These are phyloP conservation scores for Nineta flava DNA, from an alignment of 2,888 invertebrate species.

Conservation along the genomic window DNA sequence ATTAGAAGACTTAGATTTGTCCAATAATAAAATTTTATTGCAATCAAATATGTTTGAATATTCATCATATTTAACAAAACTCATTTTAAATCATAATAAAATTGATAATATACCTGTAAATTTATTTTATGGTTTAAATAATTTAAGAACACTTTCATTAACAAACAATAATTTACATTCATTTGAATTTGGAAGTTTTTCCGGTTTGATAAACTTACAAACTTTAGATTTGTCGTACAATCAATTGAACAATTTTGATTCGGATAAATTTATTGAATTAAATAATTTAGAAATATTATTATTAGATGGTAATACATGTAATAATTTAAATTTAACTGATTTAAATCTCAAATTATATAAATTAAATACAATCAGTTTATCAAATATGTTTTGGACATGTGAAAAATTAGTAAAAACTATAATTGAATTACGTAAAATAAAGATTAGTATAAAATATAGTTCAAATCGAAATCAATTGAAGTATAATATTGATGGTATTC, in stretches of 20 bases:
- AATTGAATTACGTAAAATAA: background rate
- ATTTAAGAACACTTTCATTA: background rate
- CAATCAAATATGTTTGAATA: background rate
- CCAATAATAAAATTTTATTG: background rate
- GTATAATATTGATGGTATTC: background rate
- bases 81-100: background rate
- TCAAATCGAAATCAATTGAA: background rate
- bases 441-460: background rate
- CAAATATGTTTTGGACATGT: background rate
- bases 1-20: background rate
- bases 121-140: background rate
- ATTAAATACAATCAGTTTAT: background rate
- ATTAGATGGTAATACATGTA: background rate
- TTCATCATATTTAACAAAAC: background rate
- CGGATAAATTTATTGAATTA: background rate
- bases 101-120: background rate
- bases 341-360: background rate
- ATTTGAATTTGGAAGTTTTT: background rate
- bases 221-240: background rate
- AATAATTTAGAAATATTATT: background rate
- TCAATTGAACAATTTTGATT: background rate
- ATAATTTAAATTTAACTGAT: background rate
- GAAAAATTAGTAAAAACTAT: background rate
- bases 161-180: background rate
- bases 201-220: background rate